Base-by-base conservation (phyloP, 2,797 vertebrate species). In the Phrynocephalus forsythii region DNA sequence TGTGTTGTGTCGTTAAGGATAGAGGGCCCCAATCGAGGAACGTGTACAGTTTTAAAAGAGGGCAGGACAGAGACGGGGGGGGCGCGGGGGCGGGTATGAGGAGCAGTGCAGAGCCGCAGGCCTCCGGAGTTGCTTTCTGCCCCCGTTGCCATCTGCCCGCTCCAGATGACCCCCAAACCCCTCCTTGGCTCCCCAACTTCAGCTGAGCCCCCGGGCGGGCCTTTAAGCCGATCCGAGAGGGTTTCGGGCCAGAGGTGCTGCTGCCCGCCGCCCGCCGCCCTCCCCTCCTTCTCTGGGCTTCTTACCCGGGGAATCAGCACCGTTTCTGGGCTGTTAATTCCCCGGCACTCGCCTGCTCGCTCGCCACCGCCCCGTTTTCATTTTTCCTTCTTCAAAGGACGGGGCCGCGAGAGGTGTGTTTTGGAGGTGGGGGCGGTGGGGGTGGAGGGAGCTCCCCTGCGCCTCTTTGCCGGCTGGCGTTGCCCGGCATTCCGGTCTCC, bases 371-470 rank as follows among this genome's bases (percentile, higher is more conserved):
- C 80, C 5, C 38, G 67, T 11, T 86, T 90, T 87, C 90, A 86
- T 91, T 94, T 93, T 90, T 91, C 84, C 87, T 87, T 77, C 84
- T 91, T 92, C 84, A 90, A 75, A 84, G 75, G 73, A 69, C 68
- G 76, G 63, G 86, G 60, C 2, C 33, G 33, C 33, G 71, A 13
- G 15, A 63, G 60, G 16, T 16, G 16, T 33, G 30, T 33, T 33
- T 16, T 73, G 71, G 6, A 3, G 15, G 71, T 33, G 13, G 15
- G n/a, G 15, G 69, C 13, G 69, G 15, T 16, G 9, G 6, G 33
- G 33, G 28, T 5, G 6, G 38, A 16, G 48, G 26, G 1, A 5
- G 56, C 82, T 52, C 5, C 5, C 86, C 68, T 52, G 44, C 79
- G 69, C 85, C 87, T 72, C 50, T 81, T 82, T 9, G n/a, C 16